Evolutionary conservation across 2,888 invertebrate species (phyloP).

Genomic region (Melipona beecheii): DNA sequence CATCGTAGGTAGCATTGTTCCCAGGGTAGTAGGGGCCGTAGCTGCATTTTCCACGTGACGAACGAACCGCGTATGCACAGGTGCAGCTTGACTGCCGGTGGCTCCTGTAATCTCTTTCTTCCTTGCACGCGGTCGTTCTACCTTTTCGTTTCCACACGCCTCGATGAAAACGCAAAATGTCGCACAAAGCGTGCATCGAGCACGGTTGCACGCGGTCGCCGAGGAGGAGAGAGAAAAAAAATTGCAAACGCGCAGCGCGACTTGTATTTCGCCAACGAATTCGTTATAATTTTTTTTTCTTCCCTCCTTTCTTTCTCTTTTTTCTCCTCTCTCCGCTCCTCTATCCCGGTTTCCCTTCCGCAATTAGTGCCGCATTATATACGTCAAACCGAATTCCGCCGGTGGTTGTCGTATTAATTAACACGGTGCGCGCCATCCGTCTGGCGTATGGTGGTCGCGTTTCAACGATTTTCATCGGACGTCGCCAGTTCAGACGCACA

Average conservation of each 20-base stretch:
- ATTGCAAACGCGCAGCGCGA: constrained; percentile 43
- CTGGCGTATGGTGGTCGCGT: constrained; percentile 11
- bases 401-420: constrained; percentile 51
- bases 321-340: too few species aligned
- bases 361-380: constrained; percentile 52
- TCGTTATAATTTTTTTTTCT: constrained; percentile 56
- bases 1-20: constrained; percentile 62
- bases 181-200: constrained; percentile 62
- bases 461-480: constrained; percentile 44
- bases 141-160: constrained; percentile 66
- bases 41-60: constrained; percentile 66
- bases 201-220: constrained; percentile 20
- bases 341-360: constrained; percentile 28
- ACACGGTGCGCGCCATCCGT: constrained; percentile 31
- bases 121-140: constrained; percentile 44
- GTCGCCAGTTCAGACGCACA: constrained; percentile 22
- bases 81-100: constrained; percentile 43
- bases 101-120: constrained; percentile 55
- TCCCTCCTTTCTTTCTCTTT: neutral
- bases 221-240: constrained; percentile 18
- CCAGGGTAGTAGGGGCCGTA: constrained; percentile 31
- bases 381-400: constrained; percentile 46
- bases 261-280: constrained; percentile 49
- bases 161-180: constrained; percentile 70
- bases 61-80: constrained; percentile 57